These are phyloP conservation scores for Aradophagus sp. DNA, from an alignment of 1,140 invertebrate species.

Conservation along the genomic window DNA sequence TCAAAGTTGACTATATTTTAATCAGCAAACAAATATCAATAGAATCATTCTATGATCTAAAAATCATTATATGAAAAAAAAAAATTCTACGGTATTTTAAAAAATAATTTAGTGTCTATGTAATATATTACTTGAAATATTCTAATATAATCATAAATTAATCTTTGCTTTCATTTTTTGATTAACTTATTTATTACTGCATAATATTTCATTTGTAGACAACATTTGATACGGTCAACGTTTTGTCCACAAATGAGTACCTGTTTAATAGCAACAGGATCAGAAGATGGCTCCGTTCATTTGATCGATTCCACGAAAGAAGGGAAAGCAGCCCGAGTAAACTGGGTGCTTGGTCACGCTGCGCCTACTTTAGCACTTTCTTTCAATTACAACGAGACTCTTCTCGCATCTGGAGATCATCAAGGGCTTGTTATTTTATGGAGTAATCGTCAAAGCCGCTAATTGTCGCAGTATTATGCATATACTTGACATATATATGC, in stretches of 20 bases:
- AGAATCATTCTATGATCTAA: too few relatives aligned
- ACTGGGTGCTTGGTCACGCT: conserved; percentile 90
- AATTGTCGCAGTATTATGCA: conserved; percentile 18
- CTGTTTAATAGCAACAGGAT: conserved; percentile 82
- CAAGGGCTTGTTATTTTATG: conserved; percentile 91
- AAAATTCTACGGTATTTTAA: too few relatives aligned
- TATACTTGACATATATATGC: conserved; percentile 12
- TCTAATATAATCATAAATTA: too few relatives aligned
- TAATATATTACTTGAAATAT: too few relatives aligned
- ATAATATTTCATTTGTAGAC: conserved; percentile 56
- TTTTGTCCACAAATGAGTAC: conserved; percentile 83
- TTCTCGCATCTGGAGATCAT: conserved; percentile 88
- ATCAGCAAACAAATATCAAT: too few relatives aligned
- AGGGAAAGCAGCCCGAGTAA: conserved; percentile 82
- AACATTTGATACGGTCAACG: conserved; percentile 81
- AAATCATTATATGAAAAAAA: too few relatives aligned
- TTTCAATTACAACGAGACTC: conserved; percentile 92
- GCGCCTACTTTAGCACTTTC: conserved; percentile 87
- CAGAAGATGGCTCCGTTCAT: conserved; percentile 90
- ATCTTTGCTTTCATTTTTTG: too few relatives aligned
- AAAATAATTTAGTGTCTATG: too few relatives aligned
- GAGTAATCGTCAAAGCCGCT: conserved; percentile 74
- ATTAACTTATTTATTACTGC: too few relatives aligned
- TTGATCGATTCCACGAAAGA: conserved; percentile 87
- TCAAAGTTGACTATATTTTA: too few relatives aligned